A percentile compares a stretch with the other conserved stretches of the same genome.
Conservation (phyloP, 2,113 vertebrate genomes). For the Diadophis punctatus region DNA sequence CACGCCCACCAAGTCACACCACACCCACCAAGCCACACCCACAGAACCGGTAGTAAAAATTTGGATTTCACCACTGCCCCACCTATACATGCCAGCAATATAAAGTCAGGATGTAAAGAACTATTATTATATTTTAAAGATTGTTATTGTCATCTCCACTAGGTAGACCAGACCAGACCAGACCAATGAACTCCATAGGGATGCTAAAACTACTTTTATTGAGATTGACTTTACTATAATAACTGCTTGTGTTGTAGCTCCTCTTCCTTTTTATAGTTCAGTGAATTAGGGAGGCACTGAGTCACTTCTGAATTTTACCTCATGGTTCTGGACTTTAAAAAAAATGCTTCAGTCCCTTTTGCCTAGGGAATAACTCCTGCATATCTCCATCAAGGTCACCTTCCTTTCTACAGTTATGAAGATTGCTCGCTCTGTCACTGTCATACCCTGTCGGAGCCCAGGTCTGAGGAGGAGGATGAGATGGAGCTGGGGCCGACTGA, state of each 20-base stretch:
- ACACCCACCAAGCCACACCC: too few species aligned
- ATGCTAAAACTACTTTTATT: not conserved
- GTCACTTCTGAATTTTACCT: not conserved
- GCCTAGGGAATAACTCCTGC: not conserved
- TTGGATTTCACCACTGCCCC: too few species aligned
- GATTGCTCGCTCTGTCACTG: not conserved
- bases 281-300: not conserved
- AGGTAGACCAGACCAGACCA: not conserved
- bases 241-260: not conserved
- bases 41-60: too few species aligned
- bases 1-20: too few species aligned
- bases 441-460: too few species aligned
- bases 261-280: not conserved
- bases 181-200: not conserved
- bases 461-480: too few species aligned
- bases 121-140: not conserved
- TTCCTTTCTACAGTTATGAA: not conserved
- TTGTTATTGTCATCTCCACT: not conserved
- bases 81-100: not conserved
- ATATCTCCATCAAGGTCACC: not conserved
- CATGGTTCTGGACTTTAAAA: not conserved
- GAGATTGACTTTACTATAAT: not conserved
- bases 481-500: too few species aligned
- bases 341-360: not conserved
- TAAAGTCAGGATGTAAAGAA: not conserved